Base-by-base conservation (phyloP, 2,888 invertebrate genomes). In the Ptilodon capucinus region DNA sequence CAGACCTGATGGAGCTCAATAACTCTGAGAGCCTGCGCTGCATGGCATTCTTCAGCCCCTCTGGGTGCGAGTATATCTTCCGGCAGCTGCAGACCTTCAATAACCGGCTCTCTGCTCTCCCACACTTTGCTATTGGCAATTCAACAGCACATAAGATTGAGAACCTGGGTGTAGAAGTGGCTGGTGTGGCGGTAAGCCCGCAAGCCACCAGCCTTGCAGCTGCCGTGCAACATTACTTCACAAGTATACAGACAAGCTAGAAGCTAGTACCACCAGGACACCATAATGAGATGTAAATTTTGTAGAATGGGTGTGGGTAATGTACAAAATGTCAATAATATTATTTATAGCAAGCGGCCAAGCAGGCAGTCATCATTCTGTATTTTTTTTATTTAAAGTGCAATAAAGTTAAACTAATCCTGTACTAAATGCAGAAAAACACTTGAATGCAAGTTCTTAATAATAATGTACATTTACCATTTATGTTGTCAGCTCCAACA, bases 121-220 rank as follows among this genome's bases (percentile, higher is more conserved):
- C 90, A 1, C 83, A 84, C 51, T 90, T 90, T 68, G 90, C 90
- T 7, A 90, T 90, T 32, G 90, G 90, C n/a, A 84, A 86, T 64
- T 81, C 88, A 0, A 90, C 90, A 0, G 89, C 90, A 7, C 81
- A 86, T 44, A 89, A 86, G 54, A 88, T 90, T 59, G 81, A 84
- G 60, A 87, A 81, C 46, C 78, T 90, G 0, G 90, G 90, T 0
- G 52, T 86, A n/a, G 84, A 87, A 46, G 83, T 87, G 42, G 85
- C 89, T 0, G 90, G 90, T 0, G 79, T 90, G 0, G 90, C 90
- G 0, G 64, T 67, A 0, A 72, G 69, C 23, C 90, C 90, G 0
- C 74, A 65, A 9, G 70, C 87, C 0, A 81, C 82, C 13, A 77
- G 81, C 65, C 57, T 90, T 6, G 69, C 84, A 16, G 78, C 86